Conservation (phyloP, 35 echinoderm and acorn worm species). For the Apostichopus japonicus region DNA sequence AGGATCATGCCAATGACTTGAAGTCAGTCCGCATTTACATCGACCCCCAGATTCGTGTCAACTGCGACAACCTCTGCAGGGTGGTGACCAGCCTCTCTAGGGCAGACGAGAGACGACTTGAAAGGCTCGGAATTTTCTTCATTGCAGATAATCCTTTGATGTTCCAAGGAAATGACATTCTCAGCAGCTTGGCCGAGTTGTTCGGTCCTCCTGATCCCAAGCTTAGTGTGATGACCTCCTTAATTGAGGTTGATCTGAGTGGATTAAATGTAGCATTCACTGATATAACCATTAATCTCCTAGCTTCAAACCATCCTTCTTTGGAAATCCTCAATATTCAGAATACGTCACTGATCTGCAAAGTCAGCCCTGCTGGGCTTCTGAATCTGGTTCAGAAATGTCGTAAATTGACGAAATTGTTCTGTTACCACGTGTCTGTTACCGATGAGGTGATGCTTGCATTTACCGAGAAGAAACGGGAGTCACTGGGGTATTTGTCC, state of each 20-base stretch:
- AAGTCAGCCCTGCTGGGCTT: conserved; percentile 66
- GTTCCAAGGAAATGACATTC: conserved; percentile 83
- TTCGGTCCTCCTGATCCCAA: conserved; percentile 88
- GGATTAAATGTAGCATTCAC: conserved; percentile 67
- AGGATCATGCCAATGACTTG: conserved; percentile 69
- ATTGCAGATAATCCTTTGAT: conserved; percentile 90
- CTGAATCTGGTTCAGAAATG: conserved; percentile 79
- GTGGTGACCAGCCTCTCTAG: conserved; percentile 67
- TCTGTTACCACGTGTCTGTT: conserved; percentile 71
- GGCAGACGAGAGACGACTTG: conserved; percentile 66
- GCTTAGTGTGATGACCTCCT: conserved; percentile 50
- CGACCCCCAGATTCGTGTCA: conserved; percentile 61
- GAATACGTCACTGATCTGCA: conserved; percentile 87
- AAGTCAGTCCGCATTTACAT: conserved; percentile 65
- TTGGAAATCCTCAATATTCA: conserved; percentile 83
- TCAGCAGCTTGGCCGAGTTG: conserved; percentile 78
- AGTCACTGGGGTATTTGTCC: conserved; percentile 67
- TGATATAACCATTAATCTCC: conserved; percentile 65
- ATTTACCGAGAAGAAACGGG: conserved; percentile 53
- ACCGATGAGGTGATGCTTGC: conserved; percentile 77
- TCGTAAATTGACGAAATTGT: conserved; percentile 62
- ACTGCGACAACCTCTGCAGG: conserved; percentile 72
- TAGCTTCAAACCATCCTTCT: conserved; percentile 77
- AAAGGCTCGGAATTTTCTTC: conserved; percentile 74
- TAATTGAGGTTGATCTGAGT: conserved; percentile 78